Evolutionary conservation across 2,888 invertebrate species (phyloP), one percentile per base, ranked within the genome.

Genomic region (Amaurobius ferox): DNA sequence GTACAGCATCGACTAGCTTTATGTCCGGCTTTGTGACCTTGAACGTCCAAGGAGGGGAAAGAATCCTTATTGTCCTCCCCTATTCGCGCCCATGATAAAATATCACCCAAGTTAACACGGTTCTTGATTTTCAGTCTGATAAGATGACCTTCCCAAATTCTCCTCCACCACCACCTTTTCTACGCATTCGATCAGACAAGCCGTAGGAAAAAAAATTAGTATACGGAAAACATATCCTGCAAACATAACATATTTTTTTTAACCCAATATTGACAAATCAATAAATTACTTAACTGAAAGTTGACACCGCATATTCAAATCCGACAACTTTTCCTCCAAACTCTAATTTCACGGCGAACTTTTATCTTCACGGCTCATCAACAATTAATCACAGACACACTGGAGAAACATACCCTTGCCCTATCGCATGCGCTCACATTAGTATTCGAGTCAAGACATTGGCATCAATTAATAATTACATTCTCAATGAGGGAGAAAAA

Each of bases 381-480:
- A 55, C 23, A 23, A 55, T 55, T 3, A 55, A 55, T 55, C 55
- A 55, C 55, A 23, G 1, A 23, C 55, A 55, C 23, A 44, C 44
- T 13, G 23, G 13, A 6, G 23, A 55, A 55, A 19, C 23, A 11
- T 55, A 23, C 23, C 55, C 55, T 55, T 55, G 55, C 55, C 55
- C 55, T 55, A 55, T 55, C 55, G 2, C 23, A 55, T 23, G 23
- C 66, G 9, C n/a, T 19, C 32, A 11, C 68, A 83, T 83, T 76
- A 83, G 64, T 44, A 76, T 64, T 32, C 74, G 48, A 44, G 81
- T 64, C 26, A 30, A 32, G n/a, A 5, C 55, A 28, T 40, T 40
- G n/a, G 39, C 39, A 29, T 39, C 76, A 76, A 83, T 83, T 83
- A 76, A 83, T 76, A 83, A 71, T 72, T 72, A 64, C 23, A 23